A percentile compares a stretch with the other conserved stretches of the same genome.
These are phyloP conservation scores for Varecia variegata DNA, from an alignment of 2,797 vertebrate species.

Conservation along the genomic window DNA sequence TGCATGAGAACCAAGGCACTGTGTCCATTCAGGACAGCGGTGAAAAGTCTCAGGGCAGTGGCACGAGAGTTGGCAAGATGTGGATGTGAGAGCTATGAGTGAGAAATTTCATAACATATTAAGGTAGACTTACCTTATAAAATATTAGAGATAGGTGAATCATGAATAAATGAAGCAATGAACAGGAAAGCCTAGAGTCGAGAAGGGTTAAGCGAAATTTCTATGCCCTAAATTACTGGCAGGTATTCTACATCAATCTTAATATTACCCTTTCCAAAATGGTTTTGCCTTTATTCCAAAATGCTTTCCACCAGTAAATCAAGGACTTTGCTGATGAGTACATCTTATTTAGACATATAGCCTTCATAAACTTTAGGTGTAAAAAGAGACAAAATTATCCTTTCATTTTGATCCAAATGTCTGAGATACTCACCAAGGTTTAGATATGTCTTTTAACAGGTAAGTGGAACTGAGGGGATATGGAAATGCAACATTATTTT, in stretches of 20 bases:
- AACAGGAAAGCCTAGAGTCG: background rate
- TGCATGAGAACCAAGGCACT: background rate
- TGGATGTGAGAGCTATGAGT: background rate
- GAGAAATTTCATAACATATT: background rate
- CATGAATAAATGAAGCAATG: background rate
- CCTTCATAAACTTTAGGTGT: background rate
- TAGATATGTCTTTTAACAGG: background rate
- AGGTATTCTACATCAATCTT: background rate
- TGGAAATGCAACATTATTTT: background rate
- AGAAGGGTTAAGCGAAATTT: background rate
- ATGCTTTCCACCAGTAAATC: background rate
- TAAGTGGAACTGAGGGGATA: background rate
- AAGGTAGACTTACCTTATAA: conserved; percentile 12
- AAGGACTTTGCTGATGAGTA: background rate
- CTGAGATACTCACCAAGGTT: background rate
- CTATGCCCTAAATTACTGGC: background rate
- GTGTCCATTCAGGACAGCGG: background rate
- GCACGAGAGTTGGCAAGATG: background rate
- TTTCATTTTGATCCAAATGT: conserved; percentile 5
- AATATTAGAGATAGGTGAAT: background rate
- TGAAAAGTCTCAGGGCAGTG: background rate
- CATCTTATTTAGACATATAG: background rate
- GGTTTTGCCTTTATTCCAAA: conserved; percentile 23
- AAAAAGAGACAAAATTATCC: background rate
- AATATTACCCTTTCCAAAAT: background rate